These are phyloP conservation scores for Halictus quadricinctus DNA, from an alignment of 2,888 invertebrate species.

Conservation along the genomic window DNA sequence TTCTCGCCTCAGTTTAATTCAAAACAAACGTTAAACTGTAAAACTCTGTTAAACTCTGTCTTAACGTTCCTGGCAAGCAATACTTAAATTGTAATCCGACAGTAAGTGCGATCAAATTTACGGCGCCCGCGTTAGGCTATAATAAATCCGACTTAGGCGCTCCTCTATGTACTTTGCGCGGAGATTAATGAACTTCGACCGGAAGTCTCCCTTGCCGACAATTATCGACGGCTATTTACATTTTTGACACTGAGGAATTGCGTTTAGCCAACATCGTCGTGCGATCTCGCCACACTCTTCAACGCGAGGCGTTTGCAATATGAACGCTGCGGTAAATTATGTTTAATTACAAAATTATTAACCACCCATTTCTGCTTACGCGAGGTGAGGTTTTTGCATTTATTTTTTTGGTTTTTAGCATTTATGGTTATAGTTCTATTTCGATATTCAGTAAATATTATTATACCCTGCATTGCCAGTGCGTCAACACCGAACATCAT, in stretches of 20 bases:
- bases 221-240: background rate
- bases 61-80: background rate
- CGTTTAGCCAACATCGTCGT: background rate
- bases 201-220: background rate
- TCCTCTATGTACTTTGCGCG: background rate
- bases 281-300: background rate
- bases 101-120: conserved; percentile 7
- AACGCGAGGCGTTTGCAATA: too few relatives aligned
- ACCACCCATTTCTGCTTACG: too few relatives aligned
- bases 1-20: conserved; percentile 1
- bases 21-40: too few relatives aligned
- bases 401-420: too few relatives aligned
- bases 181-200: conserved; percentile 17
- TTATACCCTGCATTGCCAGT: too few relatives aligned
- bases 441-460: too few relatives aligned
- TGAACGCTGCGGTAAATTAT: background rate
- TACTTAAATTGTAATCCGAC: conserved; percentile 23
- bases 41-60: background rate
- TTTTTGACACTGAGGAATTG: background rate
- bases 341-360: background rate
- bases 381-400: too few relatives aligned
- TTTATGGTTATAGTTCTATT: too few relatives aligned
- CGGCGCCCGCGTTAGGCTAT: background rate
- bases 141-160: background rate
- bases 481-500: too few relatives aligned